Evolutionary conservation across 2,888 invertebrate species (phyloP).

Genomic region (Achlya flavicornis): DNA sequence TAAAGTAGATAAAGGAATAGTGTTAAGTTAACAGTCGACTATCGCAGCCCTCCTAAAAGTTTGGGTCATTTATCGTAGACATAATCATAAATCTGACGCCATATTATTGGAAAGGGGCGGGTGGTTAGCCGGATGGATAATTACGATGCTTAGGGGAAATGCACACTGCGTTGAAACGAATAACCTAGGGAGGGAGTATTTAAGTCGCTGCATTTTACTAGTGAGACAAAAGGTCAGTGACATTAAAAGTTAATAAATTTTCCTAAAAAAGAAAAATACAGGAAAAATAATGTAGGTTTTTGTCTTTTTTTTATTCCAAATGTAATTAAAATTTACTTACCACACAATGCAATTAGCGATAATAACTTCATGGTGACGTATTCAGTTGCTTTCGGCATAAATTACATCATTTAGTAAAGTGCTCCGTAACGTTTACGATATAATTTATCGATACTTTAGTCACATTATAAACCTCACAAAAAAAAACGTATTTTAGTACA

Average conservation of each 20-base stretch:
- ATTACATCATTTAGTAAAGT: conserved; percentile 35
- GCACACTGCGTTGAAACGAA: conserved; percentile 1
- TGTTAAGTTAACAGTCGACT: conserved; percentile 46
- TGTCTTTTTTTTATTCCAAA: background rate
- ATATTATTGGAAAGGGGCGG: conserved; percentile 54
- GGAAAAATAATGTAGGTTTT: background rate
- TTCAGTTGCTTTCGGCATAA: conserved; percentile 46
- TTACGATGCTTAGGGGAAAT: conserved; percentile 46
- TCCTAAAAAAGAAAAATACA: background rate
- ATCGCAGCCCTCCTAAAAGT: conserved; percentile 50
- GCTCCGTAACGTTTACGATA: conserved; percentile 19
- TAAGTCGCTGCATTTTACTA: conserved; percentile 1
- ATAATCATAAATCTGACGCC: conserved; percentile 61
- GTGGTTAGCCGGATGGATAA: conserved; percentile 47
- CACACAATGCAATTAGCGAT: conserved; percentile 67
- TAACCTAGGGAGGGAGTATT: conserved; percentile 7
- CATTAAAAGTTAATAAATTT: background rate
- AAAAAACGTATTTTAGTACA: conserved; percentile 10
- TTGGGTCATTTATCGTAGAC: conserved; percentile 54
- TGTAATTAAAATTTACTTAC: conserved; percentile 53
- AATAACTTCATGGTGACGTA: conserved; percentile 70
- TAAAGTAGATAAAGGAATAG: conserved; percentile 26
- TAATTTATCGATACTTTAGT: conserved; percentile 37
- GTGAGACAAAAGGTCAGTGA: conserved; percentile 5
- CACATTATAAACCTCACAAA: conserved; percentile 50